Percentiles rank a stretch among this genome's conserved stretches.
Conservation (phyloP, 2,113 vertebrate species). For the Saimiri boliviensis region DNA sequence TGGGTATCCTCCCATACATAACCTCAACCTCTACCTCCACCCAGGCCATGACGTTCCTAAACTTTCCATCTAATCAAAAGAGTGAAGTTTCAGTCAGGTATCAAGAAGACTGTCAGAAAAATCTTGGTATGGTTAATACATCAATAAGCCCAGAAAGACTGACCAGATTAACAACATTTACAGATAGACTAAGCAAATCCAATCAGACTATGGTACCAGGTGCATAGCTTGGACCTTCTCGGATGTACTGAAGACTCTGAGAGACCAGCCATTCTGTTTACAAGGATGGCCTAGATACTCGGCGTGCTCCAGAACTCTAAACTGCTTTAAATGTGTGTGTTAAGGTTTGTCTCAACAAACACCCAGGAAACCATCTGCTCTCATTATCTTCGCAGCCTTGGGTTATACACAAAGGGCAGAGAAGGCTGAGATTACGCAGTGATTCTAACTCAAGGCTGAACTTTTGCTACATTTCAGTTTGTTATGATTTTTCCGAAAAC, state of each 20-base stretch:
- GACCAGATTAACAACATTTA: background rate
- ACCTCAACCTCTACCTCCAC: background rate
- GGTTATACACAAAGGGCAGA: background rate
- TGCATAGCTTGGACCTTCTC: background rate
- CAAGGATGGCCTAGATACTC: background rate
- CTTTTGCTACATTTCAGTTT: background rate
- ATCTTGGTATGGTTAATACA: background rate
- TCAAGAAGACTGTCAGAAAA: background rate
- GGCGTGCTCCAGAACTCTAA: background rate
- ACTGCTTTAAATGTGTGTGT: too few species aligned
- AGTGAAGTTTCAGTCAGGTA: background rate
- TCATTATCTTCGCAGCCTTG: background rate
- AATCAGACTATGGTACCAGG: background rate
- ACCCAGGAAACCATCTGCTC: background rate
- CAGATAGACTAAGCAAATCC: background rate
- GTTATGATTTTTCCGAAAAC: background rate
- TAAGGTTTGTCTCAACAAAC: too few species aligned
- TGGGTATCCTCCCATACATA: background rate
- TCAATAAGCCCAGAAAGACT: background rate
- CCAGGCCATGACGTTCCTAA: background rate
- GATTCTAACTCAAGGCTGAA: background rate
- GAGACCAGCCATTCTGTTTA: background rate
- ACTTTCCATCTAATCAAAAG: background rate
- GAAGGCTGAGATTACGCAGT: background rate
- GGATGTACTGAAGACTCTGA: background rate